Conservation (phyloP, 2,888 invertebrate genomes). For the Metacarcinus magister region DNA sequence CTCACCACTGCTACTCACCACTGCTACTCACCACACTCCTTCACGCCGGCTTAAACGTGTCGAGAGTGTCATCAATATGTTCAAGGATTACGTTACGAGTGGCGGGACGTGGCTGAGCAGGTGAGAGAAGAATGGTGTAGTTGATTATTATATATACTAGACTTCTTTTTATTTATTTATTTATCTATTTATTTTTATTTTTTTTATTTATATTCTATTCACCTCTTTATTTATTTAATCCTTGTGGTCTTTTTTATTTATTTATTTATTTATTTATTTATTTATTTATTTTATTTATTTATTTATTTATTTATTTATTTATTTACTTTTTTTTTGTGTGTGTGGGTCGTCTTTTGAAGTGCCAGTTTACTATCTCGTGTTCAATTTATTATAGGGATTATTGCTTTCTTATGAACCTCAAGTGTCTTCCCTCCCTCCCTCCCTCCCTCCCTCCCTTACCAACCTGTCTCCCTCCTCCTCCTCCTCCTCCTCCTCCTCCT, state of each 20-base stretch:
- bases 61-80: not conserved
- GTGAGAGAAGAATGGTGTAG: not conserved
- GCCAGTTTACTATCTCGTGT: too few species aligned
- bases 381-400: not conserved
- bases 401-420: not conserved
- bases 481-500: not conserved
- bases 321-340: too few species aligned
- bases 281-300: not conserved
- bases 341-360: not conserved
- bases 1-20: too few species aligned
- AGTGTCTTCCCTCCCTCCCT: not conserved
- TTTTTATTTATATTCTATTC: too few species aligned
- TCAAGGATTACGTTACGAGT: not conserved
- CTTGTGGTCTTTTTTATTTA: too few species aligned
- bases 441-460: not conserved
- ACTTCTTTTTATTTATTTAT: not conserved
- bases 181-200: not conserved
- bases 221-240: too few species aligned
- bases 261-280: not conserved
- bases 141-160: not conserved
- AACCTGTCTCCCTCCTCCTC: not conserved
- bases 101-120: not conserved
- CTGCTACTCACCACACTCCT: not conserved
- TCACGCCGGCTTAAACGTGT: not conserved
- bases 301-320: too few species aligned